Base-by-base conservation (phyloP, 2,888 invertebrate genomes). In the Cepaea hortensis region DNA sequence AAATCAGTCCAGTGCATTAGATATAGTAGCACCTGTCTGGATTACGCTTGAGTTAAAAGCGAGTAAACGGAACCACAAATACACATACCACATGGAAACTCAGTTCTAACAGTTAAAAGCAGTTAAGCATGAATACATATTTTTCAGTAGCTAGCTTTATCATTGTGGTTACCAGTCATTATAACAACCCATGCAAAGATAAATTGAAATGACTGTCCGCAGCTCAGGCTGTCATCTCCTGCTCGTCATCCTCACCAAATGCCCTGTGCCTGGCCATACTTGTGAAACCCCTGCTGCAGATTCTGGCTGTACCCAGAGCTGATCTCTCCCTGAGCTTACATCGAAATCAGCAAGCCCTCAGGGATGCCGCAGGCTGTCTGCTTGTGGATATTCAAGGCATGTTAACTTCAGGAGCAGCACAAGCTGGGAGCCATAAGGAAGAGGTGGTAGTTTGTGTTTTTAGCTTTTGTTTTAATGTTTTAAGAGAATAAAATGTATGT, bases 221-320 rank as follows among this genome's bases (percentile, higher is more conserved):
- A 85, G 85, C 50, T 46, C 65, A 81, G n/a, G 9, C 3, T n/a
- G 75, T 81, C 11, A 20, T 85, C 65, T n/a, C 48, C 13, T 18
- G 62, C 20, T 75, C 11, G 46, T 55, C 73, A 7, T 6, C 70
- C 48, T 35, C 35, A 9, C 13, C 65, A 15, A 61, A 85, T 62
- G 65, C 3, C n/a, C n/a, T 81, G 7, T 85, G 81, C 15, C 73
- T 85, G 73, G 85, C 85, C 4, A 48, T 75, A 23, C 75, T 85
- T 48, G 46, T 85, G 48, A 85, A 85, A 48, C 85, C 85, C 3
- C 50, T 85, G 35, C 65, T 85, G 20, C 85, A 85, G 68, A 62
- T 81, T 7, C 46, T 85, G 20, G 75, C 85, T 23, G 7, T 68
- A 48, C 85, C 85, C n/a, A 81, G 35, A 20, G 46, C 6, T 65